A percentile compares a stretch with the other conserved stretches of the same genome.
These are phyloP conservation scores for Trichogramma evanescens DNA, from an alignment of 2,888 invertebrate species.

Conservation along the genomic window DNA sequence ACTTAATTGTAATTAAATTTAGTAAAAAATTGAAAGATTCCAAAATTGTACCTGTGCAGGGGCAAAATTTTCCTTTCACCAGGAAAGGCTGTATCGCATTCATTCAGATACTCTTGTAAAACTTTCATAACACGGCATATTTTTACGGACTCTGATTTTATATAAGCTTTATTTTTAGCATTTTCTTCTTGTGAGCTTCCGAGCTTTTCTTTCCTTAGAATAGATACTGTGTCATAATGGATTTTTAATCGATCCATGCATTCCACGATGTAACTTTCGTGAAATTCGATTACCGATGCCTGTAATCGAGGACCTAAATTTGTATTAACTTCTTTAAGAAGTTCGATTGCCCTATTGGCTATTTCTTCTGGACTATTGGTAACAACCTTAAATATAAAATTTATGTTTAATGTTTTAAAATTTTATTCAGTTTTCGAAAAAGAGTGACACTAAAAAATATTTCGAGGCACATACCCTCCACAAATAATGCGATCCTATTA, in stretches of 20 bases:
- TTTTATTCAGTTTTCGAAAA: not conserved
- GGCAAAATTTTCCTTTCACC: slow-evolving; percentile 86
- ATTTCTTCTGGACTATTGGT: slow-evolving; percentile 88
- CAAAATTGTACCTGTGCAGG: slow-evolving; percentile 58
- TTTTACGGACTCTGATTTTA: slow-evolving; percentile 66
- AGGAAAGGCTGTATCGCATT: slow-evolving; percentile 83
- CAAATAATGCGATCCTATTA: slow-evolving; percentile 92
- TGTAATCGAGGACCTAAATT: slow-evolving; percentile 83
- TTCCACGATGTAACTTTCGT: slow-evolving; percentile 85
- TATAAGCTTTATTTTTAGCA: slow-evolving; percentile 48
- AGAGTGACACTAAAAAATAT: not conserved
- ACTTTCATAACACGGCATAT: slow-evolving; percentile 92
- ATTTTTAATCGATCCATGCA: slow-evolving; percentile 85
- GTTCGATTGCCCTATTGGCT: slow-evolving; percentile 82
- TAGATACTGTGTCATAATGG: slow-evolving; percentile 75
- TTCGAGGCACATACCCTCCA: slow-evolving; percentile 66
- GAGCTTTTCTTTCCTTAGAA: slow-evolving; percentile 50
- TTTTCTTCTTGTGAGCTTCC: slow-evolving; percentile 47
- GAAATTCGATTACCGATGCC: slow-evolving; percentile 72
- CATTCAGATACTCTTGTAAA: slow-evolving; percentile 88
- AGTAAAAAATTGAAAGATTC: not conserved
- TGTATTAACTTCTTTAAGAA: slow-evolving; percentile 88
- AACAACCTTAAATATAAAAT: slow-evolving; percentile 57
- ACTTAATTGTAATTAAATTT: slow-evolving; percentile 1
- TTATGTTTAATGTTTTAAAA: not conserved